Evolutionary conservation across 2,113 vertebrate species (phyloP).

Genomic region (Platycercus adscitus): DNA sequence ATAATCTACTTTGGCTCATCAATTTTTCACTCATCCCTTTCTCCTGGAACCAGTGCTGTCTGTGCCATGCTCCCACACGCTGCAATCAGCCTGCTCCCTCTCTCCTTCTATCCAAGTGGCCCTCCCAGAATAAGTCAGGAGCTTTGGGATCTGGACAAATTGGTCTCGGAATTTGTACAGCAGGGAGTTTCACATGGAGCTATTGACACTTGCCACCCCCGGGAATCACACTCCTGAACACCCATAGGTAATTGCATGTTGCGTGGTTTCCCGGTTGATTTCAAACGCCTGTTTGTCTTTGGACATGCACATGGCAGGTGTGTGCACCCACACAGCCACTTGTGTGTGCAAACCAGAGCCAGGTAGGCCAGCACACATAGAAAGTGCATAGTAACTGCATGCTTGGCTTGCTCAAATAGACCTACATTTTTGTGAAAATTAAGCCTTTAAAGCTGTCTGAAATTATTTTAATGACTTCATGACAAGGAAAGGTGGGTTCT

Average conservation of each 20-base stretch:
- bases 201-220: background rate
- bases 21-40: background rate
- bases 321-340: background rate
- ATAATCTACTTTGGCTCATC: background rate
- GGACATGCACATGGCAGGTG: background rate
- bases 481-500: background rate
- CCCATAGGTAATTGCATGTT: background rate
- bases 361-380: background rate
- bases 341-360: background rate
- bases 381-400: rapidly evolving
- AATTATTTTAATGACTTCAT: background rate
- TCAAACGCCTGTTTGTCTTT: background rate
- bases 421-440: background rate
- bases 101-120: background rate
- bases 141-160: background rate
- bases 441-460: background rate
- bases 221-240: background rate
- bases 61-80: rapidly evolving
- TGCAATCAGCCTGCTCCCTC: background rate
- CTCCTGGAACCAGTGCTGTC: background rate
- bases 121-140: background rate
- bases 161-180: background rate
- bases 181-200: background rate
- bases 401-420: background rate
- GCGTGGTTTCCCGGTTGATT: background rate